Base-by-base conservation (phyloP, 2,888 invertebrate species). In the Ditula angustiorana region DNA sequence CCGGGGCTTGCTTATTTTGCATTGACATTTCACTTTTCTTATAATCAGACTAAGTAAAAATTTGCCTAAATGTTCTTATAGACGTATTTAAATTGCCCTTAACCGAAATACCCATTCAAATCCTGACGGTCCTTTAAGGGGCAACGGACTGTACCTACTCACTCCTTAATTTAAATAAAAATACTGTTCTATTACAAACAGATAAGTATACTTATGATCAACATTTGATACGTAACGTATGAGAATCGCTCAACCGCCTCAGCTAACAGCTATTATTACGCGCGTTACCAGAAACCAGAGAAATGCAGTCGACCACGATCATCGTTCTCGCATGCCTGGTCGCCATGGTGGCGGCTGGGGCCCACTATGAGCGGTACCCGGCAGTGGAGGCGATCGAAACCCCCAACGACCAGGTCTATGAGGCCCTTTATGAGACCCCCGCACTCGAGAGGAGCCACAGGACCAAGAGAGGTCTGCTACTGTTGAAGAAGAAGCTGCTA, bases 401-500 rank as follows among this genome's bases (percentile, higher is more conserved):
- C 21, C 59, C 69, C 5, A 74, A 74, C 1, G 75, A 76, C 7
- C 72, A 76, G n/a, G 72, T 76, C 19, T 81, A 85, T 53, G 85
- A 86, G 61, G 72, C 80, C 1, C 67, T 74, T 44, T 76, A 81
- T 66, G 82, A 85, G 65, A 80, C 81, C 19, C 86, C 89, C 0
- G 80, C 74, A 26, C 84, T 86, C 61, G 88, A 89, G 60, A 81
- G 84, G 68, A 88, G 86, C 71, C 80, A 83, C 5, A 83, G 92
- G 72, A 82, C 83, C 58, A 92, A 92, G 77, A 85, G 92, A 80
- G 85, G 88, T 58, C 75, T 92, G 58, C 74, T 92, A 26, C 74
- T 91, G 37, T 73, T 92, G 35, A 92, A 92, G 74, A 92, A 92
- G 77, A 92, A 92, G 74, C 77, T 92, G 62, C 78, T 92, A 67